These are phyloP conservation scores for Aldrovandia affinis DNA, from an alignment of 2,797 vertebrate species.

Conservation along the genomic window DNA sequence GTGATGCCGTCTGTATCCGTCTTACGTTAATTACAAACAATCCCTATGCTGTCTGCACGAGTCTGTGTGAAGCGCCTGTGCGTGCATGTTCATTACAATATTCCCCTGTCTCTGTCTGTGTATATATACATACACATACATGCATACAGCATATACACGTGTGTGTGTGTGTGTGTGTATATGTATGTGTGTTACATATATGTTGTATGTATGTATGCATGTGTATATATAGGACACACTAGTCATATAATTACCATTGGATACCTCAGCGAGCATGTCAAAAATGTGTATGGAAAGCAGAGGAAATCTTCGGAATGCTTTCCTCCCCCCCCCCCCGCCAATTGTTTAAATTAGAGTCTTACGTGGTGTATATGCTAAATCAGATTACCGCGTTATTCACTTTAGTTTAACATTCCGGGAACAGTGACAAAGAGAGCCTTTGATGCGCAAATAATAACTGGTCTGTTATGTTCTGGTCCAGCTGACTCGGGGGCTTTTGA, in stretches of 20 bases:
- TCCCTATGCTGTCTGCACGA: not conserved
- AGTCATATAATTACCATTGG: not conserved
- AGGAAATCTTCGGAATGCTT: conserved; percentile 2
- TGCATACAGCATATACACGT: not conserved
- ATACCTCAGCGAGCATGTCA: not conserved
- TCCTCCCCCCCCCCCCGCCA: conserved; percentile 20
- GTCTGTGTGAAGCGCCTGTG: not conserved
- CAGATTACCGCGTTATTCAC: conserved; percentile 65
- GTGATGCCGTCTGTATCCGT: not conserved
- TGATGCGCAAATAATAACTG: conserved; percentile 61
- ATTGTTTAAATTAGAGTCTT: conserved; percentile 49
- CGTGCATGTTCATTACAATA: not conserved
- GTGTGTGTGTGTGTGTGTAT: too few species aligned
- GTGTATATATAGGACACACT: too few species aligned
- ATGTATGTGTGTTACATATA: too few species aligned
- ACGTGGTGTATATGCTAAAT: conserved; percentile 51
- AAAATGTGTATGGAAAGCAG: not conserved
- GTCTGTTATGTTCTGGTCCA: conserved; percentile 23
- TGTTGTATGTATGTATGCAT: too few species aligned
- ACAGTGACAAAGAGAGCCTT: conserved; percentile 68
- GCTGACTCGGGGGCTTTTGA: conserved; percentile 39
- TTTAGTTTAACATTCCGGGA: conserved; percentile 62
- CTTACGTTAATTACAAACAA: not conserved
- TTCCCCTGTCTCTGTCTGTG: not conserved
- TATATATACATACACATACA: not conserved